phyloP scores from a whole-genome alignment of 1,140 invertebrate genomes.

The Micrasema minimum region DNA sequence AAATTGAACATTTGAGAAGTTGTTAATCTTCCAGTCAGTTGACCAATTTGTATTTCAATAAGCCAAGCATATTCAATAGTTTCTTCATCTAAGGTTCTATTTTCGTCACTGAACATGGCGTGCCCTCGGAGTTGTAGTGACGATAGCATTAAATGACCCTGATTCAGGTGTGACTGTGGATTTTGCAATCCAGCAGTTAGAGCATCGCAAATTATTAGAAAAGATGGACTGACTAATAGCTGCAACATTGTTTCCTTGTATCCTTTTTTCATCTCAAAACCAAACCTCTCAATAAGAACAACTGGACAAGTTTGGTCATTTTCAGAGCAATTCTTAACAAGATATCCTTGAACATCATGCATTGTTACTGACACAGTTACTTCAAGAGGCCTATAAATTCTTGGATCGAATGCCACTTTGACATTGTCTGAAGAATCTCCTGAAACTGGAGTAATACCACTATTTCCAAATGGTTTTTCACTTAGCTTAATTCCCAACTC shows the following conservation, averaged over 20 bases:
- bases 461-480: slow-evolving; percentile 62
- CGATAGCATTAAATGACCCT: slow-evolving; percentile 90
- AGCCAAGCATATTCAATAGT: slow-evolving; percentile 97
- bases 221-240: slow-evolving; percentile 88
- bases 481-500: slow-evolving; percentile 65
- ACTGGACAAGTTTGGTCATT: slow-evolving; percentile 91
- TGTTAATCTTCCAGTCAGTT: slow-evolving; percentile 82
- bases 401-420: slow-evolving; percentile 80
- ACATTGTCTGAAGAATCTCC: slow-evolving; percentile 67
- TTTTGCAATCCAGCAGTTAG: slow-evolving; percentile 57
- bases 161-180: slow-evolving; percentile 76
- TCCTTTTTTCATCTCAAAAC: slow-evolving; percentile 96
- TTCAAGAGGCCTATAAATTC: slow-evolving; percentile 88
- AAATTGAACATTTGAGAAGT: slow-evolving; percentile 87
- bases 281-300: slow-evolving; percentile 89
- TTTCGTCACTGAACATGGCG: slow-evolving; percentile 96
- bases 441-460: slow-evolving; percentile 67
- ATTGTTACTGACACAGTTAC: slow-evolving; percentile 94
- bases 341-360: slow-evolving; percentile 94
- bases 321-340: slow-evolving; percentile 88
- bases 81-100: slow-evolving; percentile 89
- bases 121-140: slow-evolving; percentile 92
- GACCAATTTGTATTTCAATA: slow-evolving; percentile 84
- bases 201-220: slow-evolving; percentile 80
- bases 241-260: slow-evolving; percentile 93